Percentiles rank a stretch among this genome's conserved stretches.
These are phyloP conservation scores for Megamerina dolium DNA, from an alignment of 2,888 invertebrate species.

Conservation along the genomic window DNA sequence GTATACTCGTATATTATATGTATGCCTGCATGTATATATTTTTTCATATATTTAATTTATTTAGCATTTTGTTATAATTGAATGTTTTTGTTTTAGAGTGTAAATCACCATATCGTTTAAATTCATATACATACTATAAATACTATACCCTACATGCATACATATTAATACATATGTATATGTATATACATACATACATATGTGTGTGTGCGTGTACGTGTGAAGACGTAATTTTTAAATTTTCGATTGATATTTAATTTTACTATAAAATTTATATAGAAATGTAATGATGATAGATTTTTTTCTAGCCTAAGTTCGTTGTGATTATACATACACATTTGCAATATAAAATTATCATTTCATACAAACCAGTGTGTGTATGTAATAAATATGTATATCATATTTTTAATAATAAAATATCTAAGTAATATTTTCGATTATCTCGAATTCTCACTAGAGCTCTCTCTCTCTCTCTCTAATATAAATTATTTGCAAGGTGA, in stretches of 20 bases:
- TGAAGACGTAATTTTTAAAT: neutral
- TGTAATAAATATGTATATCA: no score
- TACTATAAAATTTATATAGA: neutral
- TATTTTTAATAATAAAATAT: no score
- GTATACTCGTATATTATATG: no score
- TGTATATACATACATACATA: neutral
- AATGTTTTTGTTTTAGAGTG: neutral
- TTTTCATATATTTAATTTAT: neutral
- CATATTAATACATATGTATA: neutral
- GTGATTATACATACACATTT: neutral
- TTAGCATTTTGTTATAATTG: conserved; percentile 3
- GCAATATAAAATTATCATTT: no score
- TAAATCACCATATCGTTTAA: no score
- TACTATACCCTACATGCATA: neutral
- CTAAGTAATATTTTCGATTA: no score
- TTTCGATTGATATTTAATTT: neutral
- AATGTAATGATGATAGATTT: neutral
- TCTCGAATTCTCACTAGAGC: no score
- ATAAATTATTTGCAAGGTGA: no score
- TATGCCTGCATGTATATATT: no score
- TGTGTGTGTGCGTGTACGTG: neutral
- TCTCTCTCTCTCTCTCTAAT: no score
- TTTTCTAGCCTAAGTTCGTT: neutral
- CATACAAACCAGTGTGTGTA: no score
- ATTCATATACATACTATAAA: no score